phyloP scores from a whole-genome alignment of 2,888 invertebrate genomes.

The Mechanitis messenoides region DNA sequence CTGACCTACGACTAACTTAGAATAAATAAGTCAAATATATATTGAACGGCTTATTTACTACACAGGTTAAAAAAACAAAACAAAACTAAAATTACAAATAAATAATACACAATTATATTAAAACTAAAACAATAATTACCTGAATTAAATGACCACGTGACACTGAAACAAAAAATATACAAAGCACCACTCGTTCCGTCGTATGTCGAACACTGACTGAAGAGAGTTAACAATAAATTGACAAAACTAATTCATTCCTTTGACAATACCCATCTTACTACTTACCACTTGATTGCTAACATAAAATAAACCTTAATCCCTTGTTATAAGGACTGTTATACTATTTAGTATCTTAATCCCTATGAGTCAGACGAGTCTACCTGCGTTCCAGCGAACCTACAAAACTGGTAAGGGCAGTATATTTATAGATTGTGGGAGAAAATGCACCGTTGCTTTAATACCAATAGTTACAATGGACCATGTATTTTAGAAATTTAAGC shows the following conservation, averaged over 20 bases:
- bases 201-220: conserved; percentile 35
- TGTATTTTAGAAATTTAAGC: too few species aligned
- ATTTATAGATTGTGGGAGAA: conserved; percentile 36
- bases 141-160: conserved; percentile 22
- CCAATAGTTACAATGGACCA: conserved; percentile 11
- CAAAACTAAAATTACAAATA: too few species aligned
- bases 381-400: conserved; percentile 32
- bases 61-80: too few species aligned
- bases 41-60: too few species aligned
- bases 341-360: conserved; percentile 5
- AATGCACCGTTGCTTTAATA: conserved; percentile 29
- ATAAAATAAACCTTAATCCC: conserved; percentile 13
- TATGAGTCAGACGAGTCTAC: conserved; percentile 29
- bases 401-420: conserved; percentile 32
- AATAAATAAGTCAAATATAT: too few species aligned
- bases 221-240: conserved; percentile 36
- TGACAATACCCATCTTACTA: conserved; percentile 21
- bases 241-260: conserved; percentile 35
- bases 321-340: conserved; percentile 5
- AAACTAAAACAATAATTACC: conserved; percentile 23
- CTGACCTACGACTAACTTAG: too few species aligned
- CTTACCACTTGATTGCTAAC: conserved; percentile 9
- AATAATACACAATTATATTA: not conserved
- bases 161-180: conserved; percentile 20
- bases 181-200: conserved; percentile 27